These are phyloP conservation scores for Morpho achilles DNA, from an alignment of 2,888 invertebrate species.

Conservation along the genomic window DNA sequence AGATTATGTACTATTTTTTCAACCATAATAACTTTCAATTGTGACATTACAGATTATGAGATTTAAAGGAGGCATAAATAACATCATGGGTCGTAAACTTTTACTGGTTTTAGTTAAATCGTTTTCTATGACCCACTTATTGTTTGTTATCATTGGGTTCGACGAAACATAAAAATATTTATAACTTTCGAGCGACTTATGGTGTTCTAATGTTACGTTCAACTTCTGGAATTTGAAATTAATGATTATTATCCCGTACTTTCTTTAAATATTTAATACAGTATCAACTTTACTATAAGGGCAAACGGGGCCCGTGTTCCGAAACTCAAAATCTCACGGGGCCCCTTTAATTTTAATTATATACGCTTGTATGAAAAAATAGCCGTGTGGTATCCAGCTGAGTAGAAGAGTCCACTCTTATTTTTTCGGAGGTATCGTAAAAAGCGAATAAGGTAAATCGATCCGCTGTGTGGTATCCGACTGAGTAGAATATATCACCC, in stretches of 20 bases:
- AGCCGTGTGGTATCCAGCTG: too few species aligned
- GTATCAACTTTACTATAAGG: too few species aligned
- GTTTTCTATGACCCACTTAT: slow-evolving; percentile 11
- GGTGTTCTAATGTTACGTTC: background rate
- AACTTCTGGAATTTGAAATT: background rate
- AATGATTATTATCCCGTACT: background rate
- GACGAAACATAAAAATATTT: slow-evolving; percentile 1
- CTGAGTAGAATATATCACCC: too few species aligned
- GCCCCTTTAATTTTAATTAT: too few species aligned
- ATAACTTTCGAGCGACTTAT: slow-evolving; percentile 1
- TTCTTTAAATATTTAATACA: too few species aligned
- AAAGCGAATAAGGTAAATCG: too few species aligned
- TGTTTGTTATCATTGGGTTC: slow-evolving; percentile 12
- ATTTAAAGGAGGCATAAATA: slow-evolving; percentile 2
- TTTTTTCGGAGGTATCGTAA: too few species aligned
- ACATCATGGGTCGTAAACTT: slow-evolving; percentile 7
- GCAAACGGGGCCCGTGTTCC: too few species aligned
- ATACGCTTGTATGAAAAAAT: too few species aligned
- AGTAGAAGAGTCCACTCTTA: too few species aligned
- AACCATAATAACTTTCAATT: slow-evolving; percentile 11
- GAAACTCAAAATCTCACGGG: too few species aligned
- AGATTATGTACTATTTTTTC: slow-evolving; percentile 17
- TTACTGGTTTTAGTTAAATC: slow-evolving; percentile 6
- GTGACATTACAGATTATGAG: slow-evolving; percentile 8
- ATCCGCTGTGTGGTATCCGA: too few species aligned